Conservation (phyloP, 2,113 vertebrate species). For the Eonycteris spelaea region DNA sequence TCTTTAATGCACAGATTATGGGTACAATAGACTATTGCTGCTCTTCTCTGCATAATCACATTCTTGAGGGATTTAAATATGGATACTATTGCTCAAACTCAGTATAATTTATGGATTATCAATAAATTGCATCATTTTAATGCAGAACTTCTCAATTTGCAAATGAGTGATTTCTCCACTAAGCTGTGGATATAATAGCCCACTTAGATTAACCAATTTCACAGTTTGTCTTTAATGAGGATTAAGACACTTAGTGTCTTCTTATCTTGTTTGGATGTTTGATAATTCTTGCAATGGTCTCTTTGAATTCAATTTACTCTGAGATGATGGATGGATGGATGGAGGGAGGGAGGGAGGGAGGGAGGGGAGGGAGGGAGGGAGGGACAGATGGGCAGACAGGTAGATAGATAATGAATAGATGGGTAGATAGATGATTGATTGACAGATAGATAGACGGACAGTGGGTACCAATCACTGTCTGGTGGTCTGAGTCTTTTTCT, state of each 20-base stretch:
- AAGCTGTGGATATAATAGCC: background rate
- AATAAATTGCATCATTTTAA: background rate
- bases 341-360: background rate
- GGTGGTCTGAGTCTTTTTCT: background rate
- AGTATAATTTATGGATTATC: slow-evolving; percentile 26
- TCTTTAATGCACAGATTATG: slow-evolving; percentile 55
- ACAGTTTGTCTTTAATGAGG: slow-evolving; percentile 15
- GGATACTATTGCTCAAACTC: slow-evolving; percentile 20
- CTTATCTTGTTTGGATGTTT: slow-evolving; percentile 28
- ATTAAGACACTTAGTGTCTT: slow-evolving; percentile 20
- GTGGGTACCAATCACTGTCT: background rate
- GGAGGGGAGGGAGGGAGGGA: background rate
- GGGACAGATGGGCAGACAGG: background rate
- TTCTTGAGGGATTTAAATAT: slow-evolving; percentile 39
- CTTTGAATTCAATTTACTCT: slow-evolving; percentile 25
- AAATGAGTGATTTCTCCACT: slow-evolving; percentile 56
- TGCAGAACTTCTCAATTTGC: slow-evolving; percentile 34
- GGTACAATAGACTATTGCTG: slow-evolving; percentile 13
- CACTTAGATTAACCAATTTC: slow-evolving; percentile 24
- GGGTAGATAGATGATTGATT: background rate
- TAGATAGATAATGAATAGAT: background rate
- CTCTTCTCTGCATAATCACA: slow-evolving; percentile 43
- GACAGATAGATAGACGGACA: background rate
- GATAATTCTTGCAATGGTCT: background rate
- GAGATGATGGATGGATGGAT: background rate